Percentiles rank a stretch among this genome's conserved stretches.
phyloP scores from a whole-genome alignment of 2,113 vertebrate species.

The Bettongia penicillata region DNA sequence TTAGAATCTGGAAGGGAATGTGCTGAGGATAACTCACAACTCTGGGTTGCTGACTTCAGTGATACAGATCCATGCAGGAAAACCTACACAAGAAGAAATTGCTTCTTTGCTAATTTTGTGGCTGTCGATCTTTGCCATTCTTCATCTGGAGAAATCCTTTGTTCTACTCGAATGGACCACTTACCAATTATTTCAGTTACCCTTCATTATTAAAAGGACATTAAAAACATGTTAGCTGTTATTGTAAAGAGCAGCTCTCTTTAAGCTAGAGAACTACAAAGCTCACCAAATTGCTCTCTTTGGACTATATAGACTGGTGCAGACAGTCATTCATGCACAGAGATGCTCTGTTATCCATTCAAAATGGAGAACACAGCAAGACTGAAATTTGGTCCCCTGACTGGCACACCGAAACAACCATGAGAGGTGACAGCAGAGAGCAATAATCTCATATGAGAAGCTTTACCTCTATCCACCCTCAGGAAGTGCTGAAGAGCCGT shows the following conservation, averaged over 20 bases:
- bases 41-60: background rate
- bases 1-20: background rate
- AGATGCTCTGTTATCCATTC: background rate
- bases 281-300: background rate
- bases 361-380: background rate
- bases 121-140: background rate
- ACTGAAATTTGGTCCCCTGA: background rate
- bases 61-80: background rate
- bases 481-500: background rate
- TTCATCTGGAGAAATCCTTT: background rate
- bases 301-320: background rate
- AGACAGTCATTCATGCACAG: background rate
- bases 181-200: background rate
- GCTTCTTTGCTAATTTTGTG: background rate
- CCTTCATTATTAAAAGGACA: background rate
- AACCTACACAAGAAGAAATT: background rate
- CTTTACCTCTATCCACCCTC: background rate
- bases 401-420: background rate
- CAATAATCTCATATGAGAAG: background rate
- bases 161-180: background rate
- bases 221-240: background rate
- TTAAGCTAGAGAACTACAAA: background rate
- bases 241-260: background rate
- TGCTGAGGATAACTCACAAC: background rate
- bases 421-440: background rate